phyloP scores from a whole-genome alignment of 2,113 vertebrate genomes.

The Suricata suricatta region DNA sequence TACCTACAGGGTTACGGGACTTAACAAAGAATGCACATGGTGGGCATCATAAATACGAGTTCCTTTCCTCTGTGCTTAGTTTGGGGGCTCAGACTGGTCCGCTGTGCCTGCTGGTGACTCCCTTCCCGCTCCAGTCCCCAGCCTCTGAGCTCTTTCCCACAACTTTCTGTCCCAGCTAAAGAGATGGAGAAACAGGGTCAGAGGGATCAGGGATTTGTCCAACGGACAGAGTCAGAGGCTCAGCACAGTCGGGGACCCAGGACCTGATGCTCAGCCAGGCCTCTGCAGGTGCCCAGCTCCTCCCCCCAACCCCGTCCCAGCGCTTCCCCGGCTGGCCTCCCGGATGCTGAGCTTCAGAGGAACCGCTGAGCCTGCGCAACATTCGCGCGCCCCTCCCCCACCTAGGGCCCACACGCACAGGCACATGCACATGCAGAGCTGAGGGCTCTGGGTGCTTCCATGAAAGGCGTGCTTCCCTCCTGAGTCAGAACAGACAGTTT shows the following conservation, averaged over 20 bases:
- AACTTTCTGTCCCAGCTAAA: neutral
- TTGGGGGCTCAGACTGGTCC: neutral
- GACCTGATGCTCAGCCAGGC: neutral
- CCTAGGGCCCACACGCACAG: fast-evolving
- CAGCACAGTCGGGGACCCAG: neutral
- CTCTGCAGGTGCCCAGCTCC: neutral
- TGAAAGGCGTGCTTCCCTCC: constrained; percentile 63
- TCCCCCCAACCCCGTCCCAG: neutral
- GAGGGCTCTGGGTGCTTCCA: constrained; percentile 42
- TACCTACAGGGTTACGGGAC: neutral
- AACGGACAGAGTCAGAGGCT: neutral
- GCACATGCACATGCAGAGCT: neutral
- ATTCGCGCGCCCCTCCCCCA: neutral
- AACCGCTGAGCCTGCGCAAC: neutral
- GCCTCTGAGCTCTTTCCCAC: neutral
- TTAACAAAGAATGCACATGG: neutral
- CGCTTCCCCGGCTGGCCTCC: neutral
- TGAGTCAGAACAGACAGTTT: constrained; percentile 56
- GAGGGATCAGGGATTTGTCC: neutral
- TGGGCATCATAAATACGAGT: fast-evolving
- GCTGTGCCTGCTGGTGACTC: neutral
- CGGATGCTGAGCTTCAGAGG: neutral
- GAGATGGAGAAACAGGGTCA: neutral
- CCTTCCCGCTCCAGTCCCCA: neutral
- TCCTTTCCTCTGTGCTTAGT: neutral